Evolutionary conservation across 2,113 vertebrate species (phyloP), one percentile per base, ranked within the genome.

Genomic region (Emydura subglobosa): DNA sequence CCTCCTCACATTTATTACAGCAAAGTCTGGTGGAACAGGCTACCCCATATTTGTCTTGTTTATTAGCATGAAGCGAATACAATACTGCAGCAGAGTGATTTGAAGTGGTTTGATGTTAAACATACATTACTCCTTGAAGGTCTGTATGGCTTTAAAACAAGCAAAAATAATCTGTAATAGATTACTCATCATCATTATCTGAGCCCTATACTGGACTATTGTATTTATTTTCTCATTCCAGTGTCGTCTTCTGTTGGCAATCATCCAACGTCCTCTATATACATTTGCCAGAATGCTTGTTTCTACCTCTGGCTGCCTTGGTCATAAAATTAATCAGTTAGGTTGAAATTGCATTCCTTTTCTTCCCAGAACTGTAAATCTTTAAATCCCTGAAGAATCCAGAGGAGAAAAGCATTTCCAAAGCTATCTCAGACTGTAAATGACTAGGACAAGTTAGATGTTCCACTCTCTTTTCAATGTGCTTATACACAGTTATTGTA

Each of bases 401-500:
- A 12, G 42, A 83, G 79, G 86, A 87, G 57, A 74, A 25, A 5
- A 54, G 6, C 5, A 79, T 44, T 95, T 86, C 78, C 44, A 57
- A 57, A 85, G 51, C 16, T 47, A 44, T 4, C 2, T 86, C 29
- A 53, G 39, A n/a, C 29, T 50, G 65, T 10, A 68, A 42, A 87
- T 57, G 53, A 1, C 24, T 3, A 51, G 16, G 1, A 51, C 22
- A 85, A 29, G 21, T 78, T 42, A 87, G 80, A 92, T 51, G 65
- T 87, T 91, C 79, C 44, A 27, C n/a, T 79, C 54, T 79, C 68
- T 79, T 87, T 50, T 79, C 29, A 54, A 25, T 47, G 39, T 87
- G 19, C 83, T 87, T 87, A 79, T 22, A n/a, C 65, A 39, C 14
- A 79, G n/a, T 87, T 53, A 87, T 92, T 83, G 68, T 81, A 81